phyloP scores from a whole-genome alignment of 2,888 invertebrate species.

The Melieria crassipennis region DNA sequence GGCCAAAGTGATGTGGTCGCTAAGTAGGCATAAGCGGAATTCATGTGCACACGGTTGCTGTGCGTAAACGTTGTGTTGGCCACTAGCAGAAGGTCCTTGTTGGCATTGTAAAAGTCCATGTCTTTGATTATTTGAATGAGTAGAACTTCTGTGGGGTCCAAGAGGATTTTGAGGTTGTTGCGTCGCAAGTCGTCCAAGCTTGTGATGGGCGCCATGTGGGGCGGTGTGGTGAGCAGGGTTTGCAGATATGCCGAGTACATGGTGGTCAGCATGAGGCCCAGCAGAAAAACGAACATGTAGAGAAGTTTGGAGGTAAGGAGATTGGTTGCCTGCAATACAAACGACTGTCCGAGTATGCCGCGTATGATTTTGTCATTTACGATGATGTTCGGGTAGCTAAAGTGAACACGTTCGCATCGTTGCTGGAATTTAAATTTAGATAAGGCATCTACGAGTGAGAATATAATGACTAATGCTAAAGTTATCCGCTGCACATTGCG shows the following conservation, averaged over 20 bases:
- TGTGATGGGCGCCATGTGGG: conserved; percentile 8
- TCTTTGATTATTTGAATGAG: too few species aligned
- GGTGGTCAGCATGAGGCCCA: conserved; percentile 47
- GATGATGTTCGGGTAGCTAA: conserved; percentile 12
- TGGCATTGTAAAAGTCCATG: too few species aligned
- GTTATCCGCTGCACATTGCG: background rate
- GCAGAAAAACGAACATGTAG: conserved; percentile 37
- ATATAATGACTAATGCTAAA: conserved; percentile 2
- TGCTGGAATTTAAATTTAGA: background rate
- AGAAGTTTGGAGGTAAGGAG: conserved; percentile 35
- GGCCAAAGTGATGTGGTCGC: conserved; percentile 16
- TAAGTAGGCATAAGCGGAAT: conserved; percentile 18
- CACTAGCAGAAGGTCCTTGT: too few species aligned
- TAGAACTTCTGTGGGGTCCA: too few species aligned
- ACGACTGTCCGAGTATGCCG: conserved; percentile 49
- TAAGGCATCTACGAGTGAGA: conserved; percentile 12
- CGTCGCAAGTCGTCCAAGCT: too few species aligned
- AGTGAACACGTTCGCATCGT: background rate
- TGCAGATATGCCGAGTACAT: conserved; percentile 49
- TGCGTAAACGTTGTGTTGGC: too few species aligned
- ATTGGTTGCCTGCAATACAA: conserved; percentile 37
- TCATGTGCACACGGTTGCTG: conserved; percentile 1
- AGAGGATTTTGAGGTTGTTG: too few species aligned
- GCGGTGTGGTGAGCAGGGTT: conserved; percentile 47
- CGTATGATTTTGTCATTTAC: conserved; percentile 47